Percentiles rank a stretch among this genome's conserved stretches.
Conservation (phyloP, 2,113 vertebrate genomes). For the Lipophrys pholis region DNA sequence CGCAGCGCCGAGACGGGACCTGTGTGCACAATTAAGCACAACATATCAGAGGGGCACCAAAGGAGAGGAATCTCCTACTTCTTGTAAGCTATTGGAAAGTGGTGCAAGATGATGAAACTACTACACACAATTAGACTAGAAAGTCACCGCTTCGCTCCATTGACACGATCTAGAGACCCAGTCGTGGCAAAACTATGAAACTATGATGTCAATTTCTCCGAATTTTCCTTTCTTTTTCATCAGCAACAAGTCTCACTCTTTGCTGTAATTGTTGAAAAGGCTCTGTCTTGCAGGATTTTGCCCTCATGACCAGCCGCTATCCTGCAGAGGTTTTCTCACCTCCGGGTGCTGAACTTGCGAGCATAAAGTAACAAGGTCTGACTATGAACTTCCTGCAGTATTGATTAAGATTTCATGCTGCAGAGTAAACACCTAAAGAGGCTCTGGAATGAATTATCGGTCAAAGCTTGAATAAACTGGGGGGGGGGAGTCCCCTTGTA, state of each 20-base stretch:
- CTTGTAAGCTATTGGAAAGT: slow-evolving; percentile 33
- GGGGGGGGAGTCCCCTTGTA: too few relatives aligned
- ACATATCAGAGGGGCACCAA: slow-evolving; percentile 31
- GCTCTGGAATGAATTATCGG: background rate
- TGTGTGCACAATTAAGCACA: slow-evolving; percentile 45
- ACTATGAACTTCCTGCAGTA: background rate
- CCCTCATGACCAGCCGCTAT: slow-evolving; percentile 1
- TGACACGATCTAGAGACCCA: background rate
- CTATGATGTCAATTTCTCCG: background rate
- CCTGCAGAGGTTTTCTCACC: background rate
- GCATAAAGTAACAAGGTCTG: background rate
- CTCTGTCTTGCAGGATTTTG: background rate
- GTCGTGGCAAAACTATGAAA: too few relatives aligned
- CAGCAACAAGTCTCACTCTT: background rate
- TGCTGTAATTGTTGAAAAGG: background rate
- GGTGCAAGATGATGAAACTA: slow-evolving; percentile 18
- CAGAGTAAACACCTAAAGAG: slow-evolving; percentile 1
- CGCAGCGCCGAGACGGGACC: background rate
- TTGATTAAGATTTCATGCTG: slow-evolving; percentile 23
- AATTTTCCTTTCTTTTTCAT: background rate
- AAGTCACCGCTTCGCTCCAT: background rate
- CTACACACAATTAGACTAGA: slow-evolving; percentile 29
- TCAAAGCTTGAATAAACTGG: background rate
- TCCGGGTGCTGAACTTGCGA: slow-evolving; percentile 4
- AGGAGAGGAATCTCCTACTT: slow-evolving; percentile 1